phyloP scores from a whole-genome alignment of 2,888 invertebrate genomes.

The Thyatira batis region DNA sequence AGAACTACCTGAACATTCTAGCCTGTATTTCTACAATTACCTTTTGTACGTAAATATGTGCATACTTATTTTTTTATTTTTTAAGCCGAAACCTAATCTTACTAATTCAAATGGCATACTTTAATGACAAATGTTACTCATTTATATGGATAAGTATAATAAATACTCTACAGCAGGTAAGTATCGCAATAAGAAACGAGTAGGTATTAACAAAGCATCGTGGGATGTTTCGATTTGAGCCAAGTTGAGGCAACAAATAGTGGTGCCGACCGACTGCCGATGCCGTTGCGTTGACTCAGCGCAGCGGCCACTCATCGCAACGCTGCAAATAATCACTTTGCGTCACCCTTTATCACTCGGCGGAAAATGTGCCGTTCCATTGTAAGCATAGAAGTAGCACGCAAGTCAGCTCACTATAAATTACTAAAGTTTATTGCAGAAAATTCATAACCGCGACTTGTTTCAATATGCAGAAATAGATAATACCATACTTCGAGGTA shows the following conservation, averaged over 20 bases:
- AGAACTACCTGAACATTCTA: constrained; percentile 31
- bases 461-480: constrained; percentile 68
- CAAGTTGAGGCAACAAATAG: constrained; percentile 5
- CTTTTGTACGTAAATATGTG: too few species aligned
- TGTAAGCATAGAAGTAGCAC: constrained; percentile 39
- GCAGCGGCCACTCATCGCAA: constrained; percentile 78
- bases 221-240: constrained; percentile 8
- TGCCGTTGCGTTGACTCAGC: constrained; percentile 70
- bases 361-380: constrained; percentile 69
- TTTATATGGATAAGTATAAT: neutral
- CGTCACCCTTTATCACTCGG: constrained; percentile 77
- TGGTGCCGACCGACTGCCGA: constrained; percentile 27
- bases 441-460: constrained; percentile 54
- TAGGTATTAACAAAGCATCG: constrained; percentile 29
- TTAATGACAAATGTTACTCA: too few species aligned
- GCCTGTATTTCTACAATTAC: neutral
- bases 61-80: too few species aligned
- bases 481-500: constrained; percentile 56
- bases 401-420: constrained; percentile 43
- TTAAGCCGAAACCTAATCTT: neutral
- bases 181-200: neutral
- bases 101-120: neutral
- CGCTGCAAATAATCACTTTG: constrained; percentile 80
- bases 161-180: neutral
- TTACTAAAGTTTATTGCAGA: constrained; percentile 36